Evolutionary conservation across 2,113 vertebrate genomes (phyloP).

Genomic region (Phylloscopus trochilus): DNA sequence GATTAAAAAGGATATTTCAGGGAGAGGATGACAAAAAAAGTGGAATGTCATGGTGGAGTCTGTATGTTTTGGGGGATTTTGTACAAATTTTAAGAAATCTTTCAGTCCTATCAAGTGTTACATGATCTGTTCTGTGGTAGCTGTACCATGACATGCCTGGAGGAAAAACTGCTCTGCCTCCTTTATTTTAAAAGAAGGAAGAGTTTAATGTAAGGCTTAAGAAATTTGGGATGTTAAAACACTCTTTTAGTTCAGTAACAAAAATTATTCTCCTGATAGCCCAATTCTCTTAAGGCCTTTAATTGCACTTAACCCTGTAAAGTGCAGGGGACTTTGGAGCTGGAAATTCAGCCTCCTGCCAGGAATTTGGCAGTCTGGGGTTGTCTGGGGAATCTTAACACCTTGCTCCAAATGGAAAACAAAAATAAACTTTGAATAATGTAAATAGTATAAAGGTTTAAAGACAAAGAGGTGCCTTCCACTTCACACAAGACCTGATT

Average conservation of each 20-base stretch:
- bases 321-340: not conserved
- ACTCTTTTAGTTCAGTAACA: not conserved
- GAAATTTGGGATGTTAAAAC: not conserved
- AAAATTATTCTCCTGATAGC: not conserved
- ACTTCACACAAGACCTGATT: not conserved
- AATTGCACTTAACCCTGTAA: not conserved
- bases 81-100: not conserved
- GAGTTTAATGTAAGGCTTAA: not conserved
- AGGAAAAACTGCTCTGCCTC: not conserved
- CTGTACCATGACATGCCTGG: accelerated
- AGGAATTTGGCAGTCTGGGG: not conserved
- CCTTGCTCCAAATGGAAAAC: not conserved
- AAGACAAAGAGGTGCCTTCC: not conserved
- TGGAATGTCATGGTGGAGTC: not conserved
- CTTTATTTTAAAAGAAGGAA: not conserved
- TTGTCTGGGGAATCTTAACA: not conserved
- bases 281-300: not conserved
- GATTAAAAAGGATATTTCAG: not conserved
- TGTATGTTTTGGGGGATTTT: accelerated
- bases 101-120: accelerated
- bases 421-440: not conserved
- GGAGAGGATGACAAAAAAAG: not conserved
- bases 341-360: not conserved
- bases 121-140: not conserved
- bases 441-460: not conserved